Conservation (phyloP, 2,888 invertebrate species). For the Napeogenes inachia region DNA sequence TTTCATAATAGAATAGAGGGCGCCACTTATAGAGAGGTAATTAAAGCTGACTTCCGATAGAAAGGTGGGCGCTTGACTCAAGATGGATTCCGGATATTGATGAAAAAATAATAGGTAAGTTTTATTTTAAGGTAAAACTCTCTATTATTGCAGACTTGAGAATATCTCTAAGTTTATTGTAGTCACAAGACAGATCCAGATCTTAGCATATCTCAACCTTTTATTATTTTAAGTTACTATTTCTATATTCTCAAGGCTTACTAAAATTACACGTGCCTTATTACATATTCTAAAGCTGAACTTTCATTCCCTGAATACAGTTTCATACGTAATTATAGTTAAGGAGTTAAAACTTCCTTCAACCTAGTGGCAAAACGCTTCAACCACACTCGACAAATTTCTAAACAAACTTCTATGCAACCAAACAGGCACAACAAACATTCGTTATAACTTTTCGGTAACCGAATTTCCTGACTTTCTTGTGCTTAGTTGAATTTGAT, state of each 20-base stretch:
- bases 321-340: conserved; percentile 7
- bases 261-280: conserved; percentile 1
- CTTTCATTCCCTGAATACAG: conserved; percentile 9
- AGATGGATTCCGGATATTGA: too few species aligned
- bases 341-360: conserved; percentile 12
- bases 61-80: too few species aligned
- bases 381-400: conserved; percentile 10
- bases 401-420: conserved; percentile 12
- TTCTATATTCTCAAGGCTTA: background rate
- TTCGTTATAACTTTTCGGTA: conserved; percentile 11
- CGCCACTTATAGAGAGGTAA: too few species aligned
- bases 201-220: conserved; percentile 3
- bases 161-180: background rate
- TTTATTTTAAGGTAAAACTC: too few species aligned
- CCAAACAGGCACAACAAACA: conserved; percentile 10
- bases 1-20: too few species aligned
- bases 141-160: background rate
- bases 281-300: conserved; percentile 3
- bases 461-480: conserved; percentile 1
- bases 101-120: too few species aligned
- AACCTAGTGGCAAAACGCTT: conserved; percentile 11
- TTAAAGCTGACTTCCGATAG: too few species aligned
- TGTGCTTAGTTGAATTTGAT: background rate
- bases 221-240: conserved; percentile 1
- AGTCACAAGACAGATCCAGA: background rate